A percentile compares a stretch with the other conserved stretches of the same genome.
These are phyloP conservation scores for Drosophila tropicalis DNA, from an alignment of 1,140 invertebrate genomes.

Conservation along the genomic window DNA sequence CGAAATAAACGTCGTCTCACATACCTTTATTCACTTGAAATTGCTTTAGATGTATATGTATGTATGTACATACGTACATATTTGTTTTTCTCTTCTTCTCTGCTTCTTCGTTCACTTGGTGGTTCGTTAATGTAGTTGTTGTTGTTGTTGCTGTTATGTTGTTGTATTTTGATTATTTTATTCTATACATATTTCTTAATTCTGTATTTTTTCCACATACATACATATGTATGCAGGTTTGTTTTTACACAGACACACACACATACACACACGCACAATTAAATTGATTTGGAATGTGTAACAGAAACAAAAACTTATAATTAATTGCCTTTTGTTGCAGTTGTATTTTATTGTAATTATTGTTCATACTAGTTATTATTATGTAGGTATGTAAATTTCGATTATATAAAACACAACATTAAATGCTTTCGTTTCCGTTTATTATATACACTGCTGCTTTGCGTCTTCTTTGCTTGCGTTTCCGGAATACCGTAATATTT, in stretches of 20 bases:
- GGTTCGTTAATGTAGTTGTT: constrained; percentile 21
- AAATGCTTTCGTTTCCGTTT: not conserved
- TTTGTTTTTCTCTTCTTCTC: constrained; percentile 54
- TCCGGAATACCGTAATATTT: constrained; percentile 9
- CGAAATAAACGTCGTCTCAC: constrained; percentile 57
- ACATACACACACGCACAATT: constrained; percentile 32
- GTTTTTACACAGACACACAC: constrained; percentile 56
- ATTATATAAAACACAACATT: constrained; percentile 12
- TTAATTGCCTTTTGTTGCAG: constrained; percentile 23
- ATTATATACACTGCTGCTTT: not conserved
- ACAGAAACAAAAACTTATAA: constrained; percentile 51
- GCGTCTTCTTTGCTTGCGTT: not conserved
- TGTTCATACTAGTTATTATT: constrained; percentile 33
- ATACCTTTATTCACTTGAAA: constrained; percentile 80
- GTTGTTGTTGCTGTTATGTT: constrained; percentile 16
- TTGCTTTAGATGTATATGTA: constrained; percentile 53
- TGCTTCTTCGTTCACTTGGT: constrained; percentile 37
- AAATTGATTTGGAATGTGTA: constrained; percentile 69
- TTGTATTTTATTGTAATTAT: constrained; percentile 32
- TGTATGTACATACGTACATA: constrained; percentile 40
- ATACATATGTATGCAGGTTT: constrained; percentile 34
- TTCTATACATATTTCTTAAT: constrained; percentile 11
- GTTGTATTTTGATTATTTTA: constrained; percentile 23
- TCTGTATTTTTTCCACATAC: constrained; percentile 40
- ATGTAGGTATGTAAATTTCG: not conserved